Base-by-base conservation (phyloP, 2,797 vertebrate genomes). In the Coccyzus lansbergi region DNA sequence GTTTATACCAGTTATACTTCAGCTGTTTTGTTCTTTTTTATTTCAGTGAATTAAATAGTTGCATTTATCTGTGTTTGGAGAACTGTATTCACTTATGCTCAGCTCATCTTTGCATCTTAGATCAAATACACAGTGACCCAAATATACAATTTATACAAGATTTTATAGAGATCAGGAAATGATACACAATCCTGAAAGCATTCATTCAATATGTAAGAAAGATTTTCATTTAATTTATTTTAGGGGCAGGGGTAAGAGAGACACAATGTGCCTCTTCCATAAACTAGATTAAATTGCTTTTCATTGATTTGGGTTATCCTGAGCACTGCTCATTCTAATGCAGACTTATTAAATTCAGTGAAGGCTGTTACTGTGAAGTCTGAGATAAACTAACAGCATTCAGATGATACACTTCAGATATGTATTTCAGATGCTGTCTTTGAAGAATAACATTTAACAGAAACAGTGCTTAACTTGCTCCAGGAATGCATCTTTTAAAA, bases 281-380 rank as follows among this genome's bases (percentile, higher is more conserved):
- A 86, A 68, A 21, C 40, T 36, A 70, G 56, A 86, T 80, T 91
- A 95, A 94, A 93, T 63, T 68, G 82, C 58, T 62, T 38, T 75
- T 92, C 85, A 91, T 91, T 91, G 89, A 79, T 77, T 91, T 55
- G 29, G n/a, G 65, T 95, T 95, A 95, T 72, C 34, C 76, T 86
- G 86, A 42, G 65, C 69, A 90, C 49, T 76, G 60, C 55, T 90
- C n/a, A 79, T 90, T 82, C 80, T 93, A 88, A 88, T 42, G 21
- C 63, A 84, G 52, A 60, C 68, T 93, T 82, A 93, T 92, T 95
- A 90, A 79, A 94, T 90, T 70, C 85, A 70, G 63, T 14, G 29
- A 83, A 88, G 28, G 33, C 8, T 62, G 46, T 36, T 83, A 36
- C 62, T 75, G 25, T 74, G 78, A 85, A 65, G 19, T 72, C 44